Evolutionary conservation across 2,888 invertebrate genomes (phyloP).

Genomic region (Ceraclea dissimilis): DNA sequence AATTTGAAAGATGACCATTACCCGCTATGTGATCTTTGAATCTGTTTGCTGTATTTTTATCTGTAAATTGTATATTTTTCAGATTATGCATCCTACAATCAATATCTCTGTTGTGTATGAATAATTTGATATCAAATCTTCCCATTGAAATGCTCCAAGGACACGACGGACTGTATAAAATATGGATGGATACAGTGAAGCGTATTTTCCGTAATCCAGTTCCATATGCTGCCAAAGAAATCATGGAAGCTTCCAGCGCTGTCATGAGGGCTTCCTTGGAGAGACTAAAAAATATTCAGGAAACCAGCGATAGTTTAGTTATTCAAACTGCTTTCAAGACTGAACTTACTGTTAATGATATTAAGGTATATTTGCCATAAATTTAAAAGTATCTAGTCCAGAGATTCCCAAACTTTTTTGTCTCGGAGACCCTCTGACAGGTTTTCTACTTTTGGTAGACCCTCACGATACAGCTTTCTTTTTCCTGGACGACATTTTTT

Average conservation of each 20-base stretch:
- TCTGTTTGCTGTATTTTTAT: no score
- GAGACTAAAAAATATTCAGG: conserved; percentile 49
- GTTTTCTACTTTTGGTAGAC: no score
- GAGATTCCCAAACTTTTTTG: no score
- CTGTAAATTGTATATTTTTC: no score
- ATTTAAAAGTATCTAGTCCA: no score
- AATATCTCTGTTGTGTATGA: conserved; percentile 60
- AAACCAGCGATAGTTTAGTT: conserved; percentile 21
- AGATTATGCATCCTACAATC: conserved; percentile 51
- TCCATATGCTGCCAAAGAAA: conserved; percentile 38
- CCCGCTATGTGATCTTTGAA: no score
- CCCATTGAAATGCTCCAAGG: conserved; percentile 59
- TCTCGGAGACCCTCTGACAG: no score
- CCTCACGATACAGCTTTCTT: no score
- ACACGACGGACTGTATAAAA: conserved; percentile 49
- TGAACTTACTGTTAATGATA: conserved; percentile 49
- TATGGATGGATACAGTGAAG: conserved; percentile 61
- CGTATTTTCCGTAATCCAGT: conserved; percentile 51
- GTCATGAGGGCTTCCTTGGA: conserved; percentile 68
- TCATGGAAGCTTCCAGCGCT: conserved; percentile 64
- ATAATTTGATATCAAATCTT: conserved; percentile 58
- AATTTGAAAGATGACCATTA: no score
- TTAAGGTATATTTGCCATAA: conserved; percentile 41
- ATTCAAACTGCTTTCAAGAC: conserved; percentile 40
- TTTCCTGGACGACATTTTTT: no score